A percentile compares a stretch with the other conserved stretches of the same genome.
These are phyloP conservation scores for Polydrusus tereticollis DNA, from an alignment of 2,888 invertebrate genomes.

Conservation along the genomic window DNA sequence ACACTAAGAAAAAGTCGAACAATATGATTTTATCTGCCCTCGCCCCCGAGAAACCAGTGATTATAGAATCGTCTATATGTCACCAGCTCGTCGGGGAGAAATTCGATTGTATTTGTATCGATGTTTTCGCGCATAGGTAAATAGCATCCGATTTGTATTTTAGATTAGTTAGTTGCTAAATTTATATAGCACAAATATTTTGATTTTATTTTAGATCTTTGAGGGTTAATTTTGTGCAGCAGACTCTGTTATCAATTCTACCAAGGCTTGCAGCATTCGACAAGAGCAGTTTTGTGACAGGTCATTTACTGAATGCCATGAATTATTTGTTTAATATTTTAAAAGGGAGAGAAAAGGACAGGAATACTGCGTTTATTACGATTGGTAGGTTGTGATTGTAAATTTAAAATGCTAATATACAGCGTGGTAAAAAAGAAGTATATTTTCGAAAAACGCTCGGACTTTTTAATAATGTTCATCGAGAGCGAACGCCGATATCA, in stretches of 20 bases:
- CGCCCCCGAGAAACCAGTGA: conserved; percentile 71
- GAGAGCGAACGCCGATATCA: no score
- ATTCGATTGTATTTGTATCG: conserved; percentile 83
- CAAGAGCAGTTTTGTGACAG: conserved; percentile 81
- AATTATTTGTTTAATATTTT: conserved; percentile 82
- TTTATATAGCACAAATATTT: not conserved
- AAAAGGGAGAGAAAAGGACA: conserved; percentile 86
- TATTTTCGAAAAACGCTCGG: no score
- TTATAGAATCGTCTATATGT: conserved; percentile 91
- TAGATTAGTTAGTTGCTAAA: not conserved
- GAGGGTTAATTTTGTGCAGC: conserved; percentile 86
- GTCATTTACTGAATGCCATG: conserved; percentile 82
- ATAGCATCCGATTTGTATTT: not conserved
- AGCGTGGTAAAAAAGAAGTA: no score
- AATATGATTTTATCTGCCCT: conserved; percentile 66
- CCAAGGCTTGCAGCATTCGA: conserved; percentile 96
- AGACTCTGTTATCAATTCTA: conserved; percentile 86
- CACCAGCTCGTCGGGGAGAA: conserved; percentile 85
- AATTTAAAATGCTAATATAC: no score
- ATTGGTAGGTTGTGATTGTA: no score
- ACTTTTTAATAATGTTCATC: no score
- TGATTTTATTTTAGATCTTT: conserved; percentile 70
- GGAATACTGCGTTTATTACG: conserved; percentile 89
- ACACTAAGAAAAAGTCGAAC: conserved; percentile 64
- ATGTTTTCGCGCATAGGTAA: conserved; percentile 80